Evolutionary conservation across 2,797 vertebrate genomes (phyloP), one percentile per base, ranked within the genome.

Genomic region (Manis javanica): DNA sequence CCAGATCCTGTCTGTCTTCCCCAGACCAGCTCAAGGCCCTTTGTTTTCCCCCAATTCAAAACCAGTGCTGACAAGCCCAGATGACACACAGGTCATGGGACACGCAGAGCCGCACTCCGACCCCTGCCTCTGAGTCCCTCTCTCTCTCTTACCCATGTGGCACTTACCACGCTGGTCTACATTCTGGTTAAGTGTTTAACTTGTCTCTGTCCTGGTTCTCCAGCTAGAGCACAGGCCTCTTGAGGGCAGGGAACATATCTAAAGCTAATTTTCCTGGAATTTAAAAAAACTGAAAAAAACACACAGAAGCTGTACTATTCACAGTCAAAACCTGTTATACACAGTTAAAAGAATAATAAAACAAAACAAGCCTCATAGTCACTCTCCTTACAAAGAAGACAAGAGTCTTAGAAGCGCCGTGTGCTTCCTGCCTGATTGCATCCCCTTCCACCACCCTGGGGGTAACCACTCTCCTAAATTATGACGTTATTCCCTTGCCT

Each of bases 211-310:
- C 69, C 51, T 24, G 55, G 42, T 81, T 81, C 34, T 79, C 26
- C 57, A 68, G n/a, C 21, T 4, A 53, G 2, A 59, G 49, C 57
- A 63, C 23, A 42, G 34, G 46, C 19, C 75, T 86, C 49, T 19
- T 2, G 19, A 69, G 42, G 37, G 13, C 66, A 94, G 75, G n/a
- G 87, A 39, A 16, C 46, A 4, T 37, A 81, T 53, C 68, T 46
- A 79, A 64, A 68, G 71, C 61, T 16, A 93, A 86, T 42, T 82
- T 85, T 85, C 63, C 78, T 64, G 12, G 64, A 53, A 83, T 51
- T 24, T 29, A 71, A 34, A 63, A 51, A 83, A 77, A 53, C 0
- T 23, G 55, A 26, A 57, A 90, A 85, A n/a, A 7, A 72, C 1
- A 74, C 15, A 42, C 6, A 4, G 4, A 89, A 89, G n/a, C 29